Evolutionary conservation across 2,113 vertebrate species (phyloP), one percentile per base, ranked within the genome.

Genomic region (Verasper variegatus): DNA sequence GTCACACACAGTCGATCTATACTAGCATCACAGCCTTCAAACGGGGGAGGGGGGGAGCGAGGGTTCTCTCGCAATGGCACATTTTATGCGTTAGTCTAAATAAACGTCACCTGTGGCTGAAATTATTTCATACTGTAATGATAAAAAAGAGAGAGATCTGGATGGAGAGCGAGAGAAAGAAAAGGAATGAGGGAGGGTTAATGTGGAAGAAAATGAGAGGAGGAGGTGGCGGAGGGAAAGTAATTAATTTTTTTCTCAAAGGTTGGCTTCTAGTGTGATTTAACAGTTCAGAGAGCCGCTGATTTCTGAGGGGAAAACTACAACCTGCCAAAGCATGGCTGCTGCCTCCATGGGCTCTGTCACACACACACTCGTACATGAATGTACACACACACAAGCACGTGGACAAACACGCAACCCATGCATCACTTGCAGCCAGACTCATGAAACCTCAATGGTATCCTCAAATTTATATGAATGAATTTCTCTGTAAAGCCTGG

Each of bases 211-310:
- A 82, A 84, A 78, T 57, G 64, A 68, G 56, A 76, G 79, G 71
- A 40, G 79, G 79, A 14, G 72, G 67, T 17, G 79, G 83, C 4
- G 42, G 73, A 78, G 75, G 84, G 82, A 92, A 93, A 93, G 91
- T 94, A 93, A 95, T 93, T 95, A 93, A 94, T 93, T 94, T 93
- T 85, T 83, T 86, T 89, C 83, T 91, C 89, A 81, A 92, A 92
- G 91, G 88, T 86, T 90, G 85, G 87, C 85, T 88, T 86, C 82
- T 80, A 84, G 84, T 81, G 86, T 91, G 90, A 93, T 93, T 94
- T 92, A 94, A 93, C 92, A 93, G 91, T 91, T 92, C 90, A 94
- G 82, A 89, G 91, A 90, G 86, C 83, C 74, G 82, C 87, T 93
- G 92, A 93, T 91, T 92, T 91, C 90, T 92, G 83, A 89, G 66